These are phyloP conservation scores for Phalacrocorax pelagicus DNA, from an alignment of 2,113 vertebrate genomes.

Conservation along the genomic window DNA sequence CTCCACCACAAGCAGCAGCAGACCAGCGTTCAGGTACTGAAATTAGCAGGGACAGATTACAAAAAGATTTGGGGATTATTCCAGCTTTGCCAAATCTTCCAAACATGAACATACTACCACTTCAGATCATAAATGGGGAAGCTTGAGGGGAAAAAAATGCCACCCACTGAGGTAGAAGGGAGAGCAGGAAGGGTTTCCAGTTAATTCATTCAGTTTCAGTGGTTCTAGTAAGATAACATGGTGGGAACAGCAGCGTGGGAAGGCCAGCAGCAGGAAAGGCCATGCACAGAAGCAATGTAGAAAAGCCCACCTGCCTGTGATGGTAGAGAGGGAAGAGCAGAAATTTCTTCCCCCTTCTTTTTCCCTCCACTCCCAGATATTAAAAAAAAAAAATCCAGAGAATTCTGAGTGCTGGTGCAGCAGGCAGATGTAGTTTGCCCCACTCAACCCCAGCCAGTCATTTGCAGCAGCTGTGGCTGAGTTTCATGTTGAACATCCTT, in stretches of 20 bases:
- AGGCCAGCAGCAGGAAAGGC: background rate
- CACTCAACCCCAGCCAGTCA: background rate
- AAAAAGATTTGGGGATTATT: background rate
- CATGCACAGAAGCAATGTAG: background rate
- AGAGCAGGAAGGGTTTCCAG: background rate
- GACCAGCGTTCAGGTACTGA: background rate
- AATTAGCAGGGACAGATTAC: background rate
- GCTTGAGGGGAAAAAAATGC: background rate
- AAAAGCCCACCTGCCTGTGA: background rate
- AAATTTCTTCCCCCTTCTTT: background rate
- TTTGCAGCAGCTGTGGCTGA: background rate
- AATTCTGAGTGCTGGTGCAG: background rate
- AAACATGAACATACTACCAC: background rate
- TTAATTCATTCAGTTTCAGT: background rate
- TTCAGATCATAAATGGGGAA: background rate
- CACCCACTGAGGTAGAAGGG: background rate
- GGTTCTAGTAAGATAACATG: background rate
- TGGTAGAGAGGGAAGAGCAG: background rate
- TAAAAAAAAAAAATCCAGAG: background rate
- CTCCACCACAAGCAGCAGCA: background rate
- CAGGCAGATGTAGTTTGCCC: background rate
- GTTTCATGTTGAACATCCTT: background rate
- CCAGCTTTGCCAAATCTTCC: background rate
- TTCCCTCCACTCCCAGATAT: background rate
- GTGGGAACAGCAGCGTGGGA: background rate